A percentile compares a stretch with the other conserved stretches of the same genome.
Conservation (phyloP, 2,797 vertebrate species). For the Halcyon badia region DNA sequence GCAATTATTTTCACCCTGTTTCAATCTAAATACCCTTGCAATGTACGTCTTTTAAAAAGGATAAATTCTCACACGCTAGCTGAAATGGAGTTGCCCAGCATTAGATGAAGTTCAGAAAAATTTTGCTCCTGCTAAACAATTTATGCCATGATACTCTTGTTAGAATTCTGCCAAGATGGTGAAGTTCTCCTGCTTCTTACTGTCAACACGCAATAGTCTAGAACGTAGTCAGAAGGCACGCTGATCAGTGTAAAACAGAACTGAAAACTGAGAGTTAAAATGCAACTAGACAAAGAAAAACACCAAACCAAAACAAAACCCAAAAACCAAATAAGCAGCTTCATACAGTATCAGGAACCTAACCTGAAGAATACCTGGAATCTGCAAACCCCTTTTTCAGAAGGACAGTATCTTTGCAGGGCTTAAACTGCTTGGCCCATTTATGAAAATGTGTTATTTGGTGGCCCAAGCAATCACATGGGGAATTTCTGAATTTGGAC, state of each 20-base stretch:
- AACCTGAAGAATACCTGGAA: not conserved
- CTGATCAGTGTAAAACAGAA: not conserved
- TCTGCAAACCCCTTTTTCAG: not conserved
- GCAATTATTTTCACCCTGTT: not conserved
- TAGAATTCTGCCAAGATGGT: not conserved
- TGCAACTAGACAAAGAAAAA: not conserved
- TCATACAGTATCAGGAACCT: not conserved
- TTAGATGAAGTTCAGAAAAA: not conserved
- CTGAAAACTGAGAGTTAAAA: slow-evolving; percentile 19
- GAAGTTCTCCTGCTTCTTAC: not conserved
- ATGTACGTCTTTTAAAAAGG: accelerated
- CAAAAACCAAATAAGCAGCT: not conserved
- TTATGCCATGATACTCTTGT: not conserved
- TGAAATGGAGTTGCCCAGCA: not conserved
- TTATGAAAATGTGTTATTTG: not conserved
- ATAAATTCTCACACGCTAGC: not conserved
- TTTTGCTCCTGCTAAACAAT: not conserved
- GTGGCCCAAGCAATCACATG: not conserved
- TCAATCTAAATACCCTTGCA: not conserved
- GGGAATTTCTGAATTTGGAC: not conserved
- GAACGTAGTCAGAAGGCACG: not conserved
- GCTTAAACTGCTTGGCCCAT: not conserved
- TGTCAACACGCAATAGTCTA: not conserved
- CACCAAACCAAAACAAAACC: too few relatives aligned
- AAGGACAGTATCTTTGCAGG: not conserved